Percentiles rank a stretch among this genome's conserved stretches.
These are phyloP conservation scores for Plotosus lineatus DNA, from an alignment of 2,113 vertebrate genomes.

Conservation along the genomic window DNA sequence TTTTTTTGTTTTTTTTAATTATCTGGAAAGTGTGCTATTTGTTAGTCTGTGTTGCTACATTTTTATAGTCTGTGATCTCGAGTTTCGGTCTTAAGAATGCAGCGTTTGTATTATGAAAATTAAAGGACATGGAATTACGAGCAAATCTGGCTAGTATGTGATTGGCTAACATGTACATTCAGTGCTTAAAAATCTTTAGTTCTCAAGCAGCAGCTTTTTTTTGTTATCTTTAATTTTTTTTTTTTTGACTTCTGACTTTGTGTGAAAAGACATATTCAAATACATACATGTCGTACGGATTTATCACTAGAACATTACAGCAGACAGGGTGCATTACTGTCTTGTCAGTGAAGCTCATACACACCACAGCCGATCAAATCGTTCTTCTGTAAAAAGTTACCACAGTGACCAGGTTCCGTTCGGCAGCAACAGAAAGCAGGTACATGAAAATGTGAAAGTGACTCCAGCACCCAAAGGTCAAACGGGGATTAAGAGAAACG, in stretches of 20 bases:
- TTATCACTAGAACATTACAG: constrained; percentile 17
- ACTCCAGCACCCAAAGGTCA: constrained; percentile 68
- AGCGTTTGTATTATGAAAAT: neutral
- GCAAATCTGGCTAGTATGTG: neutral
- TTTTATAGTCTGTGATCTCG: neutral
- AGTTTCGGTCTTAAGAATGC: neutral
- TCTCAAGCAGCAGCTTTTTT: constrained; percentile 12
- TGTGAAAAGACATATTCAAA: constrained; percentile 18
- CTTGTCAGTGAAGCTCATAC: constrained; percentile 11
- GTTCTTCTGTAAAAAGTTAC: constrained; percentile 3
- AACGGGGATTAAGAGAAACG: constrained; percentile 73
- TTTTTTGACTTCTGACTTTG: constrained; percentile 9
- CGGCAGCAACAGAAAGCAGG: constrained; percentile 55
- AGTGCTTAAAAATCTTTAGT: constrained; percentile 16
- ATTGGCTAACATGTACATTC: constrained; percentile 3
- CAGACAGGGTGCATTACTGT: constrained; percentile 20
- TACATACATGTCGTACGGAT: constrained; percentile 9
- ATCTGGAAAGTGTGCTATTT: neutral
- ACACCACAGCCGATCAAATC: neutral
- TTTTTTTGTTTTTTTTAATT: neutral
- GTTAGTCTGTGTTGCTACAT: neutral
- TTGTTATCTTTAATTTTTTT: neutral
- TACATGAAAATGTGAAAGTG: constrained; percentile 59
- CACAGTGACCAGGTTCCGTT: constrained; percentile 15
- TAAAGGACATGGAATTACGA: neutral